phyloP scores from a whole-genome alignment of 2,888 invertebrate genomes.

The Arge pagana region DNA sequence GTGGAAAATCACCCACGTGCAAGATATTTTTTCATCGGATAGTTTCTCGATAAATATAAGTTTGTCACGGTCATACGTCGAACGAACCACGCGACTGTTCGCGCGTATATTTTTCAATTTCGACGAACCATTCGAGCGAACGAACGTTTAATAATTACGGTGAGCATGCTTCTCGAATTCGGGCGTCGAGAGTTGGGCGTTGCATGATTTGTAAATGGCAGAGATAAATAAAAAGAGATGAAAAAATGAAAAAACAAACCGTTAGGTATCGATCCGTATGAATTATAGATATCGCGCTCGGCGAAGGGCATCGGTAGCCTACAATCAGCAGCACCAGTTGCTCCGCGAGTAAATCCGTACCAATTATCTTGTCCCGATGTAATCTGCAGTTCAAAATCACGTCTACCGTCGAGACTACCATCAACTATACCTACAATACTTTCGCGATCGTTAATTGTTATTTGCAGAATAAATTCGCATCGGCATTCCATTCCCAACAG shows the following conservation, averaged over 20 bases:
- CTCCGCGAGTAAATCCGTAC: conserved; percentile 28
- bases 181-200: too few relatives aligned
- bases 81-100: too few relatives aligned
- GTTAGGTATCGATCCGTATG: conserved; percentile 25
- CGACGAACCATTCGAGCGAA: too few relatives aligned
- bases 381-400: conserved; percentile 41
- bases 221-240: not conserved
- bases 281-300: conserved; percentile 37
- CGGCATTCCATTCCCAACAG: too few relatives aligned
- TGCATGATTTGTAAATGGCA: too few relatives aligned
- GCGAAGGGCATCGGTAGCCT: conserved; percentile 28
- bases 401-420: conserved; percentile 41
- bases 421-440: conserved; percentile 36
- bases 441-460: not conserved
- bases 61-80: too few relatives aligned
- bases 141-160: too few relatives aligned
- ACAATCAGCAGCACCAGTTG: conserved; percentile 44
- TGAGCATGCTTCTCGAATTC: too few relatives aligned
- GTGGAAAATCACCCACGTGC: too few relatives aligned
- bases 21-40: too few relatives aligned
- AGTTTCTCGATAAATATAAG: too few relatives aligned
- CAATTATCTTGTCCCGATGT: conserved; percentile 48
- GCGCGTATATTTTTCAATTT: too few relatives aligned
- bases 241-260: not conserved
- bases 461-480: conserved; percentile 1